Conservation (phyloP, 1,140 invertebrate species). For the Condylostylus longicornis region DNA sequence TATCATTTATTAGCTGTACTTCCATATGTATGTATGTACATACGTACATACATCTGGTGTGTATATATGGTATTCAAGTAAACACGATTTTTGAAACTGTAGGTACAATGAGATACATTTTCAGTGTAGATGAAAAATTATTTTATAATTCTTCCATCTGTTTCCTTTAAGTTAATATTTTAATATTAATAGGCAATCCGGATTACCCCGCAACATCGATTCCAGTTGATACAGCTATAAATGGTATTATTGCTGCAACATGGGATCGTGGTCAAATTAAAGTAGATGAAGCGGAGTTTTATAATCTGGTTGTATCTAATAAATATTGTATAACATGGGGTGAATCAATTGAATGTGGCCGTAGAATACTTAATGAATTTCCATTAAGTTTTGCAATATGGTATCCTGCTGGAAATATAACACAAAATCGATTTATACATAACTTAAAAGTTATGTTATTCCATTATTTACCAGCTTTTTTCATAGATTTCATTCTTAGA, state of each 20-base stretch:
- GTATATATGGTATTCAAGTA: too few relatives aligned
- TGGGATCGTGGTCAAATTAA: conserved; percentile 43
- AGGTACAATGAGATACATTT: too few relatives aligned
- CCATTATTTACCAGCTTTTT: conserved; percentile 67
- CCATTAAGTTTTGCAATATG: conserved; percentile 54
- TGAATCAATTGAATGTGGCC: conserved; percentile 51
- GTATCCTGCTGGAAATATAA: conserved; percentile 65
- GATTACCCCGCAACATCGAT: conserved; percentile 52
- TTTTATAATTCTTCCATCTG: too few relatives aligned
- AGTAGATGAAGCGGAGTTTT: conserved; percentile 33
- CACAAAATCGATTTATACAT: conserved; percentile 50
- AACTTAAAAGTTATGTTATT: conserved; percentile 52
- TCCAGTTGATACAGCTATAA: conserved; percentile 67
- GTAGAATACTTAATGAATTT: conserved; percentile 41
- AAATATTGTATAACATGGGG: conserved; percentile 61
- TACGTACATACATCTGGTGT: too few relatives aligned
- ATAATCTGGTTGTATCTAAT: conserved; percentile 44
- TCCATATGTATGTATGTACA: too few relatives aligned
- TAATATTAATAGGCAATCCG: too few relatives aligned
- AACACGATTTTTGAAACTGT: too few relatives aligned
- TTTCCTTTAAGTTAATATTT: too few relatives aligned
- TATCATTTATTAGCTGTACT: too few relatives aligned
- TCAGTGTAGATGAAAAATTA: too few relatives aligned
- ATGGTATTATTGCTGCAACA: conserved; percentile 59
- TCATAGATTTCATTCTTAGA: conserved; percentile 52